Evolutionary conservation across 2,113 vertebrate species (phyloP), one percentile per base, ranked within the genome.

Genomic region (Mirza zaza): DNA sequence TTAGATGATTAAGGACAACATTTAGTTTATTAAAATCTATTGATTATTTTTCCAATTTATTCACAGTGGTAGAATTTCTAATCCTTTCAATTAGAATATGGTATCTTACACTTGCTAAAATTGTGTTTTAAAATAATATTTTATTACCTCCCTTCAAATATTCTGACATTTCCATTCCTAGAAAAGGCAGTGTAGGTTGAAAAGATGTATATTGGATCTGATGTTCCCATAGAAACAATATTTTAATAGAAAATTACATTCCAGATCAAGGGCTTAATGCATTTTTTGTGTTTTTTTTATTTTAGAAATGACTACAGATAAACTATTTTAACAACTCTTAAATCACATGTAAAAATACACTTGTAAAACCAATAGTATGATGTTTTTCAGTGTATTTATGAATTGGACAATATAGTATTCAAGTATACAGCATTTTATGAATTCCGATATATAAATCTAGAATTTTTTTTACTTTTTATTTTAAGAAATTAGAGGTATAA

Each of bases 41-140:
- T 67, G 20, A 94, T 97, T 95, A 92, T 86, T 93, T 93, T 21
- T 59, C 27, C 76, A 91, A 63, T 75, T 92, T 92, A 65, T 89
- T 82, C 83, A 79, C 12, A 79, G 15, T 25, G 5, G 34, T 88
- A 14, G 7, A 94, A 4, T 77, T 89, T 91, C 36, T 89, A 96
- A 95, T 88, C 12, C 73, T 94, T 94, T 94, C 76, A 84, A 73
- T 93, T n/a, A 83, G 55, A 89, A 86, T 45, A 17, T 90, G 25
- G 20, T 57, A 65, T 65, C 55, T 42, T 87, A 68, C 6, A 73
- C n/a, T 95, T 57, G 0, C 13, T 83, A 71, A 91, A 79, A 95
- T 29, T 91, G 21, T n/a, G 70, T 80, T 91, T 93, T 81, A 67
- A 86, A 83, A 73, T 91, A 88, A 42, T 80, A 81, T 84, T 93